Conservation (phyloP, 2,888 invertebrate species). For the Lacanobia wlatinum region DNA sequence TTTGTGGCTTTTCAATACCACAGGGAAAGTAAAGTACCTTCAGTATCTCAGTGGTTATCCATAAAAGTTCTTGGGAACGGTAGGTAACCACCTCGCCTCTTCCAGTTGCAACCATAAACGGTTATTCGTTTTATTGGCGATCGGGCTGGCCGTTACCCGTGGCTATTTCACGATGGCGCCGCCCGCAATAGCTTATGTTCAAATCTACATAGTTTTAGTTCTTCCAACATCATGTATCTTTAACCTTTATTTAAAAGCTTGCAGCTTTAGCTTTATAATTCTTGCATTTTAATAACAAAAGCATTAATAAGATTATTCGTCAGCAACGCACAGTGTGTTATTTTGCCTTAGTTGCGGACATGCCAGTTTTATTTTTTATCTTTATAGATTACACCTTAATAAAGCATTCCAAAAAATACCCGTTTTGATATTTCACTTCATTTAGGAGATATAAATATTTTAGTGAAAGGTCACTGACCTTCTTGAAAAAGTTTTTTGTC, state of each 20-base stretch:
- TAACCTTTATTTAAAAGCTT: slow-evolving; percentile 8
- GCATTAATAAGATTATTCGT: neutral
- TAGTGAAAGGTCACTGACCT: too few species aligned
- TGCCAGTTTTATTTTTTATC: too few species aligned
- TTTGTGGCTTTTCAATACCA: slow-evolving; percentile 62
- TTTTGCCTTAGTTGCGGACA: too few species aligned
- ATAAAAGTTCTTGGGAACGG: slow-evolving; percentile 66
- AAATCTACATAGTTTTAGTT: slow-evolving; percentile 45
- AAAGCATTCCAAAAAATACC: too few species aligned
- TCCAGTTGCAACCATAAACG: slow-evolving; percentile 67
- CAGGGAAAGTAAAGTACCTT: slow-evolving; percentile 60
- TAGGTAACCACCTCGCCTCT: slow-evolving; percentile 61
- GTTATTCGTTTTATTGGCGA: slow-evolving; percentile 75
- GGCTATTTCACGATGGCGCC: slow-evolving; percentile 67
- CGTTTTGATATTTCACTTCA: too few species aligned
- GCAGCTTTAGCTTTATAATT: neutral
- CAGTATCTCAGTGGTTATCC: slow-evolving; percentile 56
- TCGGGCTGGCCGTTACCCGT: slow-evolving; percentile 70
- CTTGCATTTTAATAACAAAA: slow-evolving; percentile 6
- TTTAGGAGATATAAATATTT: too few species aligned
- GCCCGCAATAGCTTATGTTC: slow-evolving; percentile 47
- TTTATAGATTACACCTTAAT: too few species aligned
- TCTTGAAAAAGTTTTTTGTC: too few species aligned
- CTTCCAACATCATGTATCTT: slow-evolving; percentile 12
- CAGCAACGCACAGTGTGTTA: too few species aligned